These are phyloP conservation scores for Toxotes jaculatrix DNA, from an alignment of 2,113 vertebrate species.

Conservation along the genomic window DNA sequence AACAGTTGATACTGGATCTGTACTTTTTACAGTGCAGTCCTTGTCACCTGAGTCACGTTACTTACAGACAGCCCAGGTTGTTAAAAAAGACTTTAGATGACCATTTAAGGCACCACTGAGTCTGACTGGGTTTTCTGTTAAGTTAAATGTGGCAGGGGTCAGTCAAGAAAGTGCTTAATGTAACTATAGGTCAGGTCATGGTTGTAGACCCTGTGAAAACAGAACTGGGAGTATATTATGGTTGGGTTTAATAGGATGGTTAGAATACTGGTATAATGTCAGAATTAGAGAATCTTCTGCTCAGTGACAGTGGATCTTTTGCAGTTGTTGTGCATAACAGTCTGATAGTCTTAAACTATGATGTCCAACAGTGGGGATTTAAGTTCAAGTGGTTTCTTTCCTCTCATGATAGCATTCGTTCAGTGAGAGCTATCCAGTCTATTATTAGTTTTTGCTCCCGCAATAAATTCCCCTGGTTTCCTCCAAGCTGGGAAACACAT, in stretches of 20 bases:
- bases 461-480: slow-evolving; percentile 46
- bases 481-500: slow-evolving; percentile 41
- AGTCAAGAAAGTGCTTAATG: background rate
- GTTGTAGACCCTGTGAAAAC: slow-evolving; percentile 27
- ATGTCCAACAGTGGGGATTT: slow-evolving; percentile 37
- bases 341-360: background rate
- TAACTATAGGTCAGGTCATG: slow-evolving; percentile 17
- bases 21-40: slow-evolving; percentile 22
- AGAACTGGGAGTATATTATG: slow-evolving; percentile 2
- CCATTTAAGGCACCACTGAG: slow-evolving; percentile 19
- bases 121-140: slow-evolving; percentile 23
- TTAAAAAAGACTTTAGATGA: slow-evolving; percentile 17
- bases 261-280: slow-evolving; percentile 2
- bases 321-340: slow-evolving; percentile 16
- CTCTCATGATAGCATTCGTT: slow-evolving; percentile 33
- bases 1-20: background rate
- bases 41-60: background rate
- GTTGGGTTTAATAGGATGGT: slow-evolving; percentile 12
- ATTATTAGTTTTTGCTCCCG: slow-evolving; percentile 63
- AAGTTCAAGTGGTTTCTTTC: slow-evolving; percentile 47
- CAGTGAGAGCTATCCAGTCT: slow-evolving; percentile 58
- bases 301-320: background rate
- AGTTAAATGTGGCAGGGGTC: slow-evolving; percentile 30
- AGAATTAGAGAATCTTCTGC: slow-evolving; percentile 5
- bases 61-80: background rate